phyloP scores from a whole-genome alignment of 2,113 vertebrate species.

The Suncus etruscus region DNA sequence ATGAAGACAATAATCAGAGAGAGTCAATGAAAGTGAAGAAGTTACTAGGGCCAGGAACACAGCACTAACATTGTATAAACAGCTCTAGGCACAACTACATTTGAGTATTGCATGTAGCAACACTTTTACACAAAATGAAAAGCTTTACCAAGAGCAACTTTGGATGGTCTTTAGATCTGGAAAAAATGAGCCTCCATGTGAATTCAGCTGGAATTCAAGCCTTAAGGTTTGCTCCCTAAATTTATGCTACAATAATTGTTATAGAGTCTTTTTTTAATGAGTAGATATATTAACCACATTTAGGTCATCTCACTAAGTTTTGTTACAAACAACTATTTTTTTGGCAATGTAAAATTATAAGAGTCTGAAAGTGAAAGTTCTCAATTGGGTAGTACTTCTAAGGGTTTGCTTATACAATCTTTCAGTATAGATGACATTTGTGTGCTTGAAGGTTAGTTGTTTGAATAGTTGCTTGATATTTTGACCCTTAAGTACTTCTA shows the following conservation, averaged over 20 bases:
- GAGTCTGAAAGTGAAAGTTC: constrained; percentile 44
- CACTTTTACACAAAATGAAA: neutral
- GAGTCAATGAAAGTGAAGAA: neutral
- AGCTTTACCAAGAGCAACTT: neutral
- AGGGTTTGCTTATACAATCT: neutral
- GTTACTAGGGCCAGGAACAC: neutral
- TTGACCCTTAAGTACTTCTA: neutral
- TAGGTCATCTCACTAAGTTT: constrained; percentile 55
- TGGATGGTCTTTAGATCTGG: neutral
- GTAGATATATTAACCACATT: constrained; percentile 33
- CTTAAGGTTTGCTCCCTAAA: neutral
- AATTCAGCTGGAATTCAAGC: neutral
- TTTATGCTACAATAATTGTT: constrained; percentile 26
- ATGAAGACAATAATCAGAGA: neutral
- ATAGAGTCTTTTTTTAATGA: constrained; percentile 28
- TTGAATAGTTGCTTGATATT: neutral
- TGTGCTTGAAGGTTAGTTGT: neutral
- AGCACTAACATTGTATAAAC: neutral
- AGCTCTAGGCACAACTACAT: neutral
- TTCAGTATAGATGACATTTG: neutral
- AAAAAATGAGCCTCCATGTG: neutral
- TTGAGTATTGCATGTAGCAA: neutral
- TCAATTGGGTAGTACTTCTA: neutral
- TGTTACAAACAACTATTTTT: constrained; percentile 61
- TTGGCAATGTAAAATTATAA: constrained; percentile 35